These are phyloP conservation scores for Penaeus japonicus DNA, from an alignment of 1,140 invertebrate genomes.

Conservation along the genomic window DNA sequence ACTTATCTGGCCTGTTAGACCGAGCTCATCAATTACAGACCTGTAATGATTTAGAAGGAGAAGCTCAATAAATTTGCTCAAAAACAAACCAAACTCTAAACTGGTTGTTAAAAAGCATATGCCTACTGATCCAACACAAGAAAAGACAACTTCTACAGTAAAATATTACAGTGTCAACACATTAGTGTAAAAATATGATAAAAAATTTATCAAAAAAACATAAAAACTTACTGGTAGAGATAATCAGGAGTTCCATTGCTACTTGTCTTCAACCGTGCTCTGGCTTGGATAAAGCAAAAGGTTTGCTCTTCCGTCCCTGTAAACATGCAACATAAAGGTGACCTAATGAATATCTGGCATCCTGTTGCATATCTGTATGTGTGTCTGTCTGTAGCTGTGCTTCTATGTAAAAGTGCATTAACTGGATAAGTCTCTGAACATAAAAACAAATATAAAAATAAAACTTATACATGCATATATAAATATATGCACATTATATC, in stretches of 20 bases:
- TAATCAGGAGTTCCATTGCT: constrained; percentile 30
- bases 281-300: constrained; percentile 36
- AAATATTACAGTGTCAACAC: neutral
- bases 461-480: too few species aligned
- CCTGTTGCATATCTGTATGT: too few species aligned
- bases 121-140: too few species aligned
- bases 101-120: too few species aligned
- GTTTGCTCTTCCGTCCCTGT: constrained; percentile 45
- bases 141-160: neutral
- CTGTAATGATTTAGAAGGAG: constrained; percentile 1
- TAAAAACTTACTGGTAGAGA: constrained; percentile 38
- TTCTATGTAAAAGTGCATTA: too few species aligned
- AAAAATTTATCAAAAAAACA: neutral
- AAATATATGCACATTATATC: too few species aligned
- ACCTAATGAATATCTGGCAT: too few species aligned
- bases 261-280: constrained; percentile 28
- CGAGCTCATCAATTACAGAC: constrained; percentile 36
- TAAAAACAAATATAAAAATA: too few species aligned
- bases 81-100: too few species aligned
- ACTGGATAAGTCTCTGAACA: too few species aligned
- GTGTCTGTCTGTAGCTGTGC: too few species aligned
- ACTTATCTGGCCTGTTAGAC: constrained; percentile 1
- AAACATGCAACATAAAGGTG: neutral
- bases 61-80: too few species aligned
- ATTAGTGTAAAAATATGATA: neutral